phyloP scores from a whole-genome alignment of 1,140 invertebrate species.

The Coboldia fuscipes region DNA sequence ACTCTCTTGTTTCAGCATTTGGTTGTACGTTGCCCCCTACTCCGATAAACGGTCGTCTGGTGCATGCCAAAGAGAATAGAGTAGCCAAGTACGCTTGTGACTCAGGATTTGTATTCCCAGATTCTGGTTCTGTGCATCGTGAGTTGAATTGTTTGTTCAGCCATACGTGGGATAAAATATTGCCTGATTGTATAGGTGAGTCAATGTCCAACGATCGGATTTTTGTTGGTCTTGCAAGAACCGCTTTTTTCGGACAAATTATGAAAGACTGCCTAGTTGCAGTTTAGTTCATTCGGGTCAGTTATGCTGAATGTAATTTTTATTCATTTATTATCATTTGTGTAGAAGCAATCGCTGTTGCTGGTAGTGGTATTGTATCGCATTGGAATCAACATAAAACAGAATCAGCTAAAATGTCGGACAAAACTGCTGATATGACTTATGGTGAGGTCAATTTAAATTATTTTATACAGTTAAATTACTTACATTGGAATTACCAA shows the following conservation, averaged over 20 bases:
- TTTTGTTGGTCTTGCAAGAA: constrained; percentile 2
- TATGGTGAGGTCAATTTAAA: too few species aligned
- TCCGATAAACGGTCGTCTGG: constrained; percentile 33
- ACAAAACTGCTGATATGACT: neutral
- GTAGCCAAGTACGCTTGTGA: constrained; percentile 35
- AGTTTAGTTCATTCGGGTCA: neutral
- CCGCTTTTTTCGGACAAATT: neutral
- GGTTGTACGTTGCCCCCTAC: constrained; percentile 30
- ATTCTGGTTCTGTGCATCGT: constrained; percentile 25
- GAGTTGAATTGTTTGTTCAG: constrained; percentile 28
- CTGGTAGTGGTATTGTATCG: neutral
- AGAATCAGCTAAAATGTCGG: neutral
- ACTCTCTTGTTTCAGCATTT: constrained; percentile 17
- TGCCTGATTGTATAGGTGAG: constrained; percentile 36
- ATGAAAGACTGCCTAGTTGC: neutral
- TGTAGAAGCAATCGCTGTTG: neutral
- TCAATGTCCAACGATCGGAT: constrained; percentile 8
- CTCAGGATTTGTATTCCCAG: constrained; percentile 30
- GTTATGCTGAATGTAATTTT: neutral
- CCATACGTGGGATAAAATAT: constrained; percentile 30
- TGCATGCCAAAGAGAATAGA: constrained; percentile 27
- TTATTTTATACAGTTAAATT: too few species aligned
- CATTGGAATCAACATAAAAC: neutral
- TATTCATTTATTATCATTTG: neutral
- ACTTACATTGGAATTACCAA: too few species aligned